Percentiles rank a stretch among this genome's conserved stretches.
Evolutionary conservation across 2,888 invertebrate genomes (phyloP).

Genomic region (Scaptomyza tumidula): DNA sequence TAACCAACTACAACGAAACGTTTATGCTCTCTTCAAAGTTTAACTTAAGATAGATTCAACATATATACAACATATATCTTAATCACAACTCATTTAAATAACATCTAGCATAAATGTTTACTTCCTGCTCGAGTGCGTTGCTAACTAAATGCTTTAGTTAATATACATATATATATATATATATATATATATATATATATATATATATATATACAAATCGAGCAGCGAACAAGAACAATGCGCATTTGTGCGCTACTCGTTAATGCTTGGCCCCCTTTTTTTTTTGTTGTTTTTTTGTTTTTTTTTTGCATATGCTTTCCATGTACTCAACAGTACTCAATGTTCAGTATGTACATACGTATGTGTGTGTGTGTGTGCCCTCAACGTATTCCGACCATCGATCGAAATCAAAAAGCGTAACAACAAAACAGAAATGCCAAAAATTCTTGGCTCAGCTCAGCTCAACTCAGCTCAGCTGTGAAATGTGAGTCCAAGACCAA

Average conservation of each 20-base stretch:
- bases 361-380: constrained; percentile 32
- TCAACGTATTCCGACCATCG: constrained; percentile 53
- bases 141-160: constrained; percentile 3
- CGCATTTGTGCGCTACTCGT: constrained; percentile 66
- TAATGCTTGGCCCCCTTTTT: constrained; percentile 64
- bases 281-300: no score
- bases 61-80: background rate
- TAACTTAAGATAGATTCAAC: no score
- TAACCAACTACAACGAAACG: constrained; percentile 13
- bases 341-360: constrained; percentile 8
- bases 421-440: constrained; percentile 74
- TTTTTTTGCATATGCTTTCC: constrained; percentile 45
- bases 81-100: background rate
- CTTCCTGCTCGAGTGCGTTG: background rate
- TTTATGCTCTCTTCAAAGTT: constrained; percentile 18
- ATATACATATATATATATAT: background rate
- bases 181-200: constrained; percentile 3
- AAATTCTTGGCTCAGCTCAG: constrained; percentile 59
- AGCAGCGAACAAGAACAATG: constrained; percentile 58
- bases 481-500: constrained; percentile 49
- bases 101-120: background rate
- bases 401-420: constrained; percentile 82
- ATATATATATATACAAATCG: background rate
- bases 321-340: constrained; percentile 23
- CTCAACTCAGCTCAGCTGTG: constrained; percentile 57